These are phyloP conservation scores for Glaucopsyche alexis DNA, from an alignment of 2,888 invertebrate species.

Conservation along the genomic window DNA sequence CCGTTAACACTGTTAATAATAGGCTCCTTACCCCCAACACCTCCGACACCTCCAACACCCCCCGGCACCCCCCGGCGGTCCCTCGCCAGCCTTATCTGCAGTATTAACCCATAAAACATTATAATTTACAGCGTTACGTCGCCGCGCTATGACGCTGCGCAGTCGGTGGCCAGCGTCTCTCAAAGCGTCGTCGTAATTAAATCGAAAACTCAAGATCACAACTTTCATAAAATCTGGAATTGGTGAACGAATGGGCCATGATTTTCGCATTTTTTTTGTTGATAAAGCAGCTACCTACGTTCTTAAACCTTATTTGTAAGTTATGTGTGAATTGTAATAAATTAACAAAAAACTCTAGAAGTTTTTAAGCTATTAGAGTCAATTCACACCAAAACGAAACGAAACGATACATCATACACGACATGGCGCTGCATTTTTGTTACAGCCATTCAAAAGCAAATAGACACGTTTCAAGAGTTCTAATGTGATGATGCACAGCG, in stretches of 20 bases:
- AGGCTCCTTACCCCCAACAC: slow-evolving; percentile 73
- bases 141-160: slow-evolving; percentile 66
- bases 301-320: neutral
- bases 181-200: slow-evolving; percentile 46
- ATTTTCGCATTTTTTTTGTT: neutral
- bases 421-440: no score
- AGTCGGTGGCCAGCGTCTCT: slow-evolving; percentile 50
- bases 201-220: neutral
- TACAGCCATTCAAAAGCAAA: no score
- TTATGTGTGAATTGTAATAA: no score
- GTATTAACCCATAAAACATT: slow-evolving; percentile 81
- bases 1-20: slow-evolving; percentile 75
- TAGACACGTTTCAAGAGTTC: no score
- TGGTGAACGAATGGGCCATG: neutral
- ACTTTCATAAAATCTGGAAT: neutral
- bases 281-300: neutral
- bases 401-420: no score
- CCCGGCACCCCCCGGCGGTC: slow-evolving; percentile 9
- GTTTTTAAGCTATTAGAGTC: no score
- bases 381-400: no score
- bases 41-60: slow-evolving; percentile 58
- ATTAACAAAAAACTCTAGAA: no score
- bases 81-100: slow-evolving; percentile 66
- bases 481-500: no score
- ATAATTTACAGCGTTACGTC: slow-evolving; percentile 75